A percentile compares a stretch with the other conserved stretches of the same genome.
phyloP scores from a whole-genome alignment of 2,888 invertebrate species.

The Deilephila elpenor region DNA sequence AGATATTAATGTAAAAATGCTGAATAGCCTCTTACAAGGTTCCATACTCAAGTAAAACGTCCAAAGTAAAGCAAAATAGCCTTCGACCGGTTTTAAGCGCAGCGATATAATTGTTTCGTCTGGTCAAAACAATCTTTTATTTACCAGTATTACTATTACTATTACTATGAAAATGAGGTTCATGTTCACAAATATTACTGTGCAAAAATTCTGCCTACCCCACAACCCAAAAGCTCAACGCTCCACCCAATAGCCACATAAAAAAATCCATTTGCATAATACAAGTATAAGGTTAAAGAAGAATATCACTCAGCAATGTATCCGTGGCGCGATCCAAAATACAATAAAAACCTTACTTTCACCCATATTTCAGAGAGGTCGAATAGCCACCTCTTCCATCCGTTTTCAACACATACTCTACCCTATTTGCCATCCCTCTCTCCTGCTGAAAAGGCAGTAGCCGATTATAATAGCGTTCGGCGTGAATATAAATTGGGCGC shows the following conservation, averaged over 20 bases:
- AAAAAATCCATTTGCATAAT: slow-evolving; percentile 38
- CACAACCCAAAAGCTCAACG: not conserved
- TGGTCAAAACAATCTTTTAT: too few species aligned
- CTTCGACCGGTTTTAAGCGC: too few species aligned
- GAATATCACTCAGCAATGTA: slow-evolving; percentile 45
- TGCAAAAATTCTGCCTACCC: not conserved
- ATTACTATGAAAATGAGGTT: not conserved
- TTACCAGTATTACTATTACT: too few species aligned
- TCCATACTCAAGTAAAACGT: too few species aligned
- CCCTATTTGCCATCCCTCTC: slow-evolving; percentile 47
- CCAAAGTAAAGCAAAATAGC: too few species aligned
- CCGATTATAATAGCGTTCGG: slow-evolving; percentile 70
- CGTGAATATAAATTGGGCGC: slow-evolving; percentile 79
- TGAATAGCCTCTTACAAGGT: too few species aligned
- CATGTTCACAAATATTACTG: not conserved
- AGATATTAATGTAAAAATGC: too few species aligned
- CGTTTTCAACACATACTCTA: slow-evolving; percentile 39
- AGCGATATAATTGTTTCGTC: too few species aligned
- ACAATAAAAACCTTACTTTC: slow-evolving; percentile 69
- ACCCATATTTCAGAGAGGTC: slow-evolving; percentile 58
- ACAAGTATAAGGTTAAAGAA: slow-evolving; percentile 38
- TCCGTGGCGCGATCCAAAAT: slow-evolving; percentile 62
- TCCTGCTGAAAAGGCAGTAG: slow-evolving; percentile 44
- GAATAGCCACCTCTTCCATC: slow-evolving; percentile 47
- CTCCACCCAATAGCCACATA: slow-evolving; percentile 7